phyloP scores from a whole-genome alignment of 1,140 invertebrate species.

The Drosophila jambulina region DNA sequence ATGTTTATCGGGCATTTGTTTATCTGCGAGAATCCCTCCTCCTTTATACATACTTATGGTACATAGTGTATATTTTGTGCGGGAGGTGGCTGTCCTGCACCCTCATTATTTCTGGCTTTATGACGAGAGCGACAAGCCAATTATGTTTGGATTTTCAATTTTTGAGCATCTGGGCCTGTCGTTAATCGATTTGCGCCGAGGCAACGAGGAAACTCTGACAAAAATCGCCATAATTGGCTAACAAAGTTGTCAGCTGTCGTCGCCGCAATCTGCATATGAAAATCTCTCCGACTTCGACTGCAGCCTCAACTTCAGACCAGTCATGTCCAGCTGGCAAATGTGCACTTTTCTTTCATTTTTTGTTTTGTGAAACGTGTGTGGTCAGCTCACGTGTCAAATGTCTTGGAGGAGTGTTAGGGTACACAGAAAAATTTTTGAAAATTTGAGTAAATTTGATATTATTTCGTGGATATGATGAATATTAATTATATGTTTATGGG shows the following conservation, averaged over 20 bases:
- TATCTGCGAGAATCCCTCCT: slow-evolving; percentile 58
- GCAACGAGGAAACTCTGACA: slow-evolving; percentile 16
- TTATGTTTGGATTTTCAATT: slow-evolving; percentile 69
- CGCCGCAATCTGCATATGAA: slow-evolving; percentile 66
- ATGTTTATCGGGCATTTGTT: slow-evolving; percentile 72
- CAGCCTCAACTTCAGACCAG: slow-evolving; percentile 41
- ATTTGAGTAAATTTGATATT: not conserved
- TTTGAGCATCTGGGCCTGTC: slow-evolving; percentile 20
- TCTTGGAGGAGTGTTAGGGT: slow-evolving; percentile 17
- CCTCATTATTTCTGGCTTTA: slow-evolving; percentile 81
- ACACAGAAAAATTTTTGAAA: not conserved
- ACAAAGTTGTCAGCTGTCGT: slow-evolving; percentile 57
- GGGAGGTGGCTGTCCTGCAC: slow-evolving; percentile 45
- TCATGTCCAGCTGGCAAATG: slow-evolving; percentile 66
- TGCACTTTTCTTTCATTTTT: slow-evolving; percentile 3
- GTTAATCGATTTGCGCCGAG: slow-evolving; percentile 62
- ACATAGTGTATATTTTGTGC: slow-evolving; percentile 27
- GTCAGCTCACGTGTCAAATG: slow-evolving; percentile 72
- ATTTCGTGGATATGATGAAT: not conserved
- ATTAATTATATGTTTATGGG: not conserved
- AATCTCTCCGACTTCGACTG: slow-evolving; percentile 4
- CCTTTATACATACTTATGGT: not conserved
- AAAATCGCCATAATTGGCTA: slow-evolving; percentile 59
- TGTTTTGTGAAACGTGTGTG: slow-evolving; percentile 32
- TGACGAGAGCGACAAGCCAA: slow-evolving; percentile 69